phyloP scores from a whole-genome alignment of 2,888 invertebrate genomes.

The Ashinkailepas kermadecensis region DNA sequence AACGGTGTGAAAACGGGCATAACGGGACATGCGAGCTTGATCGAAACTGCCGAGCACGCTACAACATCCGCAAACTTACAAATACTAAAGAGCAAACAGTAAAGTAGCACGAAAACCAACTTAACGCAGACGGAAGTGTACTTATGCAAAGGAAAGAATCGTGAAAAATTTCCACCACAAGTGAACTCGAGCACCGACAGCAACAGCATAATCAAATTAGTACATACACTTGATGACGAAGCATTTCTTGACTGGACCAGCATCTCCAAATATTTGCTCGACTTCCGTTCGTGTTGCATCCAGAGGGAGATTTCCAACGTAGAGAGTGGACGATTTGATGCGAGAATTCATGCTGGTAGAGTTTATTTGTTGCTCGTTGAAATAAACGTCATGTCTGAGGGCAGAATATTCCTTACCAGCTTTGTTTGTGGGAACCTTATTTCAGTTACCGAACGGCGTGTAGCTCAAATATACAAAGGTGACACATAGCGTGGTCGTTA shows the following conservation, averaged over 20 bases:
- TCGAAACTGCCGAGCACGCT: too few relatives aligned
- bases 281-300: neutral
- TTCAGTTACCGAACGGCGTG: too few relatives aligned
- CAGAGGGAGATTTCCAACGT: constrained; percentile 9
- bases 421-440: too few relatives aligned
- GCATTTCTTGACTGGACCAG: neutral
- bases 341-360: neutral
- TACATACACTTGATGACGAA: neutral
- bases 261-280: neutral
- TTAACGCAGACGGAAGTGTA: neutral
- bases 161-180: too few relatives aligned
- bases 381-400: too few relatives aligned
- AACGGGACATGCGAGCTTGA: too few relatives aligned
- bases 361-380: too few relatives aligned
- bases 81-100: neutral
- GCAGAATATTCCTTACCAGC: too few relatives aligned
- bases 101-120: neutral
- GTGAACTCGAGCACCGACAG: neutral
- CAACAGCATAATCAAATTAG: neutral
- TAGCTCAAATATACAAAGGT: too few relatives aligned
- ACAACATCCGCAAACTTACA: too few relatives aligned
- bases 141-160: neutral
- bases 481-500: too few relatives aligned
- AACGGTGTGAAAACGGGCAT: too few relatives aligned
- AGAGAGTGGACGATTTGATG: neutral